A percentile compares a stretch with the other conserved stretches of the same genome.
Evolutionary conservation across 2,797 vertebrate genomes (phyloP).

Genomic region (Enteromius mattozi): DNA sequence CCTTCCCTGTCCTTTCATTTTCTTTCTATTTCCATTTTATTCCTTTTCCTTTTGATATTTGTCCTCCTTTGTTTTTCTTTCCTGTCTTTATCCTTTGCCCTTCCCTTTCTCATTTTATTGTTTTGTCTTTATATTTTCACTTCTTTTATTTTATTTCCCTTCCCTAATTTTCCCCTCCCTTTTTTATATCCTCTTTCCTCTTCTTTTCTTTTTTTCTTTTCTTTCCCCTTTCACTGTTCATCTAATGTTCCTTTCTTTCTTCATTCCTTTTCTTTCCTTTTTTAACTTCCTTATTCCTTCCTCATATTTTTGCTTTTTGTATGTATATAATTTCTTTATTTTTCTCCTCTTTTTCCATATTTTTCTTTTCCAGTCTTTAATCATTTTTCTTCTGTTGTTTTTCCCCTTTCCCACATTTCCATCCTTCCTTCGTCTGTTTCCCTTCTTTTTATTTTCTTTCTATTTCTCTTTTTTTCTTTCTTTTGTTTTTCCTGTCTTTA

Average conservation of each 20-base stretch:
- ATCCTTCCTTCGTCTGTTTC: not conserved
- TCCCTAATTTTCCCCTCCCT: not conserved
- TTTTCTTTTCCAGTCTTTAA: no score
- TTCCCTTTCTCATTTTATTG: not conserved
- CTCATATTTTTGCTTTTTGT: no score
- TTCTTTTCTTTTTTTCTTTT: not conserved
- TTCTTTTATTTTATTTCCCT: not conserved
- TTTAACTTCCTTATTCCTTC: no score
- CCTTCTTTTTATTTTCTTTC: no score
- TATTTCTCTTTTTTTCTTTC: not conserved
- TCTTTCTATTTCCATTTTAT: not conserved
- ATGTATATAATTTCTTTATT: no score
- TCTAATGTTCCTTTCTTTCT: not conserved
- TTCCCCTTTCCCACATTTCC: not conserved
- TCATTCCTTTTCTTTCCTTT: no score
- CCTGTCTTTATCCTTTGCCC: not conserved
- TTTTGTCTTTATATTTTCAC: not conserved
- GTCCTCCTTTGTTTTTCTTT: not conserved
- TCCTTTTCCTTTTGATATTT: not conserved
- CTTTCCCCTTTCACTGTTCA: not conserved
- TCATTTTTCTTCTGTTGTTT: not conserved
- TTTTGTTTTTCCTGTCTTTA: not conserved
- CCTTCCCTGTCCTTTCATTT: not conserved
- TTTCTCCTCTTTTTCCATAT: not conserved
- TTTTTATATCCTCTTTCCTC: not conserved